Percentiles rank a stretch among this genome's conserved stretches.
These are phyloP conservation scores for Chaetodon auriga DNA, from an alignment of 2,113 vertebrate genomes.

Conservation along the genomic window DNA sequence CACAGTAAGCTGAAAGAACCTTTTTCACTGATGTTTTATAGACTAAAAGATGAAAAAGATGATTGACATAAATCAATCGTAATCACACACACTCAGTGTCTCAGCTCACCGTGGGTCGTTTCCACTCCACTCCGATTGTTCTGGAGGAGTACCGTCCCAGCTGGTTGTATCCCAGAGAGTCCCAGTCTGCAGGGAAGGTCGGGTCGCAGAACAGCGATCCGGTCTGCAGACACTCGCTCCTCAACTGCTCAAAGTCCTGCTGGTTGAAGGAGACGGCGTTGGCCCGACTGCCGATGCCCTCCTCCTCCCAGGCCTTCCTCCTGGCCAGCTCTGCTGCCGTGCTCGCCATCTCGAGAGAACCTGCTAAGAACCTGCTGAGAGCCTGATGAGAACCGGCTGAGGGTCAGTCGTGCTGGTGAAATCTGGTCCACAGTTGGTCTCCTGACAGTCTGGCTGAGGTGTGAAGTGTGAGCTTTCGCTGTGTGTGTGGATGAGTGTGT, in stretches of 20 bases:
- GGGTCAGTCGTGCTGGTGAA: too few relatives aligned
- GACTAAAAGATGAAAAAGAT: background rate
- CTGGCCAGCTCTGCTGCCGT: conserved; percentile 29
- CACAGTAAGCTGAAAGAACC: too few relatives aligned
- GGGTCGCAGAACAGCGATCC: conserved; percentile 87
- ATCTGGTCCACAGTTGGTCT: background rate
- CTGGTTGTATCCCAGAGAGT: conserved; percentile 85
- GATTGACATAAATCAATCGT: background rate
- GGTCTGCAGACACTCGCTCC: conserved; percentile 75
- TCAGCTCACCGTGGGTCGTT: conserved; percentile 85
- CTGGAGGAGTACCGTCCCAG: conserved; percentile 85
- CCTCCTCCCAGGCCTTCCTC: background rate
- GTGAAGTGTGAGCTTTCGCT: background rate
- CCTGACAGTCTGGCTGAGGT: background rate
- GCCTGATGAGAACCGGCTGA: too few relatives aligned
- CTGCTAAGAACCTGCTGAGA: background rate
- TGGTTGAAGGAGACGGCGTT: conserved; percentile 82
- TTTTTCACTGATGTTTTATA: too few relatives aligned
- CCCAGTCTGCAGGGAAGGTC: conserved; percentile 84
- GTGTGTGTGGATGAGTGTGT: background rate
- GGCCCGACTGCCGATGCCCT: conserved; percentile 71
- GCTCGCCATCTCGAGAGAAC: conserved; percentile 77
- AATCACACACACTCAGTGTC: background rate
- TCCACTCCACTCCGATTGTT: conserved; percentile 87
- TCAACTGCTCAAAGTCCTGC: conserved; percentile 86